phyloP scores from a whole-genome alignment of 2,113 vertebrate species.

The Suricata suricatta region DNA sequence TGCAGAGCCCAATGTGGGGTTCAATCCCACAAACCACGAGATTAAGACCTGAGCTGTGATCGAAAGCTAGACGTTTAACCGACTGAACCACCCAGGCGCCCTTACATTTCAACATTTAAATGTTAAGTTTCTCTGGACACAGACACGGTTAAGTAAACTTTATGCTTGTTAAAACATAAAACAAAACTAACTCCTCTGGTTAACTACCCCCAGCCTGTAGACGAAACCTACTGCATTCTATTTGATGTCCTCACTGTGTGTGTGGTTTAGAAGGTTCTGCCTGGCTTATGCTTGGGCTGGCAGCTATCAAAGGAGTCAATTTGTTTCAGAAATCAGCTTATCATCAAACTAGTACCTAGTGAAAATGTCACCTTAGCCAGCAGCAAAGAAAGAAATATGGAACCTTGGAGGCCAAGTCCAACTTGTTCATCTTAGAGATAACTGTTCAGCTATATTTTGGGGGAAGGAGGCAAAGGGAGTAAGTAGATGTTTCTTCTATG shows the following conservation, averaged over 20 bases:
- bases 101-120: not conserved
- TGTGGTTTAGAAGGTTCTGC: not conserved
- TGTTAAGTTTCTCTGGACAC: not conserved
- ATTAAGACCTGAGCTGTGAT: too few relatives aligned
- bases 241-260: fast-evolving
- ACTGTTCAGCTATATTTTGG: not conserved
- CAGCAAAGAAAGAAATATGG: not conserved
- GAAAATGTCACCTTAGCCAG: not conserved
- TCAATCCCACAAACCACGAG: too few relatives aligned
- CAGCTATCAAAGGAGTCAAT: not conserved
- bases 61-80: too few relatives aligned
- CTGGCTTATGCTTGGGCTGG: not conserved
- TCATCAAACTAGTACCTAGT: not conserved
- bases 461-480: not conserved
- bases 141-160: not conserved
- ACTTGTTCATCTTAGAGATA: not conserved
- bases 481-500: not conserved
- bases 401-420: not conserved
- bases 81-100: too few relatives aligned
- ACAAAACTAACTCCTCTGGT: not conserved
- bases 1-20: too few relatives aligned
- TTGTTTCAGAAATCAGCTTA: not conserved
- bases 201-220: fast-evolving
- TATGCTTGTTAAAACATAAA: not conserved
- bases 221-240: not conserved